These are phyloP conservation scores for Cotesia congregata DNA, from an alignment of 2,888 invertebrate species.

Conservation along the genomic window DNA sequence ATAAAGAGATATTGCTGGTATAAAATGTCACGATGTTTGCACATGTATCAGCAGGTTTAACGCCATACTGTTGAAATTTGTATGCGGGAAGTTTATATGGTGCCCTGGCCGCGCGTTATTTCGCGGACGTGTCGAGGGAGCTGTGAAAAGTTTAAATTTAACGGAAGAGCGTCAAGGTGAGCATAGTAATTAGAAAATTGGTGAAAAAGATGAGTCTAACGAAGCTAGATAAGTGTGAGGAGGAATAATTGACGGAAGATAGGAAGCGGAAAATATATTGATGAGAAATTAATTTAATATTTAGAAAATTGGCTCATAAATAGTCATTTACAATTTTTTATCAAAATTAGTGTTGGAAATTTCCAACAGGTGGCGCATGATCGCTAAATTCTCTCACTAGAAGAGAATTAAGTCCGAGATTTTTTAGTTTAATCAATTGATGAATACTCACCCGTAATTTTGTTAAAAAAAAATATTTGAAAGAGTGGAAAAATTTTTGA, in stretches of 20 bases:
- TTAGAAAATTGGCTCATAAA: no score
- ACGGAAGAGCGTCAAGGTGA: conserved; percentile 2
- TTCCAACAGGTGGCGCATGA: no score
- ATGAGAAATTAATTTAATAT: background rate
- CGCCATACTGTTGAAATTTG: conserved; percentile 55
- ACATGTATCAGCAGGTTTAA: conserved; percentile 51
- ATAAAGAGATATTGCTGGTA: conserved; percentile 34
- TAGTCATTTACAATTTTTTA: no score
- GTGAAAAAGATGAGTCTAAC: background rate
- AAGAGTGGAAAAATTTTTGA: background rate
- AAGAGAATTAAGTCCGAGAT: no score
- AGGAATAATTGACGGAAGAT: background rate
- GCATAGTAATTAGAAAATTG: conserved; percentile 36
- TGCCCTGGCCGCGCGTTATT: conserved; percentile 53
- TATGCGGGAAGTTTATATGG: conserved; percentile 58
- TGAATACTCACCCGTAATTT: background rate
- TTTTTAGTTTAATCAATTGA: no score
- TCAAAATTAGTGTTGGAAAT: no score
- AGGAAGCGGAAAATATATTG: background rate
- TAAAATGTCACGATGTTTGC: conserved; percentile 35
- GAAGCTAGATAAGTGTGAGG: background rate
- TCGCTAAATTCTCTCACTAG: no score
- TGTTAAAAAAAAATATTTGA: background rate
- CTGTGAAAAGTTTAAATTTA: conserved; percentile 32
- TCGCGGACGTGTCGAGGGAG: conserved; percentile 34